A percentile compares a stretch with the other conserved stretches of the same genome.
Conservation (phyloP, 2,888 invertebrate genomes). For the Catocala sponsa region DNA sequence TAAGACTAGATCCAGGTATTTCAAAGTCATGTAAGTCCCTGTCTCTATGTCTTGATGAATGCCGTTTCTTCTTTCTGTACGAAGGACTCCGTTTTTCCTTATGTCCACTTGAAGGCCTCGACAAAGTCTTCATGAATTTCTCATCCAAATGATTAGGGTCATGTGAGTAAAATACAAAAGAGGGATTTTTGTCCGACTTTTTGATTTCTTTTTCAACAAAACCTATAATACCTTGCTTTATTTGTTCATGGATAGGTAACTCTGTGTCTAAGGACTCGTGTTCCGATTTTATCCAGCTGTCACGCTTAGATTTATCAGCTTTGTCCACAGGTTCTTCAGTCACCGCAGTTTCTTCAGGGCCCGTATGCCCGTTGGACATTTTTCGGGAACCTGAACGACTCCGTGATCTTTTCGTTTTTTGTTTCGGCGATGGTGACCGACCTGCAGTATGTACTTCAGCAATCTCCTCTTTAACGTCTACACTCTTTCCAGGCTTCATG, state of each 20-base stretch:
- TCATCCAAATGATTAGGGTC: constrained; percentile 84
- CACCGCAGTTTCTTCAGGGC: constrained; percentile 46
- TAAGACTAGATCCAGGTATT: constrained; percentile 83
- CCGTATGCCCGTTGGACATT: constrained; percentile 77
- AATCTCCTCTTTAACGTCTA: constrained; percentile 76
- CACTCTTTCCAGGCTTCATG: constrained; percentile 81
- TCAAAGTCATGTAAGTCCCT: constrained; percentile 84
- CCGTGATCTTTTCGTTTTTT: constrained; percentile 67
- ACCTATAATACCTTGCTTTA: constrained; percentile 84
- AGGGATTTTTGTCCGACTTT: constrained; percentile 82
- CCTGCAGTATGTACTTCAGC: constrained; percentile 79
- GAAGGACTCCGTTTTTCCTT: constrained; percentile 84
- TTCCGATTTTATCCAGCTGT: constrained; percentile 84
- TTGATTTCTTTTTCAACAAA: constrained; percentile 86
- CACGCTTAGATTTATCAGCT: constrained; percentile 75
- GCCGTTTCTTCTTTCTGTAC: constrained; percentile 81
- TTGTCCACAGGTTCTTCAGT: constrained; percentile 53
- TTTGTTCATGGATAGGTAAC: constrained; percentile 87
- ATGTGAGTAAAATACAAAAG: constrained; percentile 84
- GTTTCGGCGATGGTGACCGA: constrained; percentile 80
- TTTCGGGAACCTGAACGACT: constrained; percentile 76
- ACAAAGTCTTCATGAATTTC: constrained; percentile 78
- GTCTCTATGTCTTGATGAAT: constrained; percentile 80
- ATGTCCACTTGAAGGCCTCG: constrained; percentile 82
- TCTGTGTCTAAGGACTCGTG: constrained; percentile 88